Conservation (phyloP, 2,797 vertebrate species). For the Tragelaphus oryx region DNA sequence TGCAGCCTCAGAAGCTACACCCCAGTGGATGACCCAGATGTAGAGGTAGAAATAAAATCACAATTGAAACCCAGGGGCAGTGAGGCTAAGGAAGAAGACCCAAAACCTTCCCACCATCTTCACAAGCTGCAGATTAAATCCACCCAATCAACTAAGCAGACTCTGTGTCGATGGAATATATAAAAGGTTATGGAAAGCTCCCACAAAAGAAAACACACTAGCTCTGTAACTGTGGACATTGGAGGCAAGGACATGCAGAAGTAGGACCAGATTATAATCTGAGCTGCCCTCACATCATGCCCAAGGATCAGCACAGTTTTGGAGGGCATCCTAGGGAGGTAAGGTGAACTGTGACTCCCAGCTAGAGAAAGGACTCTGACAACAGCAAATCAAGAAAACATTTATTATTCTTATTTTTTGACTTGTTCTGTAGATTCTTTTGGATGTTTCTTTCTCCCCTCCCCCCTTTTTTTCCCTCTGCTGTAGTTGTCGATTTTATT, state of each 20-base stretch:
- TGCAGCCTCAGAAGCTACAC: not conserved
- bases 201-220: not conserved
- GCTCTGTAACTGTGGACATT: not conserved
- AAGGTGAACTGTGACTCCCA: not conserved
- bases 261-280: not conserved
- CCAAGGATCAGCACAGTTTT: not conserved
- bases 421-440: not conserved
- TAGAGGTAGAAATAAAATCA: not conserved
- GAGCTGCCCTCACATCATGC: not conserved
- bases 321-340: not conserved
- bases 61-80: not conserved
- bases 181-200: not conserved
- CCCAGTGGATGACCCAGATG: not conserved
- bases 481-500: not conserved
- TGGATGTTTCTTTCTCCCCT: not conserved
- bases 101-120: not conserved
- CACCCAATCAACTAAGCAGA: not conserved
- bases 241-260: not conserved
- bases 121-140: not conserved
- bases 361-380: not conserved
- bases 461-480: rapidly evolving
- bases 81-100: not conserved
- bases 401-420: not conserved
- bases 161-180: not conserved
- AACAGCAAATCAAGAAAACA: not conserved